Evolutionary conservation across 2,888 invertebrate genomes (phyloP).

Genomic region (Xanthia togata): DNA sequence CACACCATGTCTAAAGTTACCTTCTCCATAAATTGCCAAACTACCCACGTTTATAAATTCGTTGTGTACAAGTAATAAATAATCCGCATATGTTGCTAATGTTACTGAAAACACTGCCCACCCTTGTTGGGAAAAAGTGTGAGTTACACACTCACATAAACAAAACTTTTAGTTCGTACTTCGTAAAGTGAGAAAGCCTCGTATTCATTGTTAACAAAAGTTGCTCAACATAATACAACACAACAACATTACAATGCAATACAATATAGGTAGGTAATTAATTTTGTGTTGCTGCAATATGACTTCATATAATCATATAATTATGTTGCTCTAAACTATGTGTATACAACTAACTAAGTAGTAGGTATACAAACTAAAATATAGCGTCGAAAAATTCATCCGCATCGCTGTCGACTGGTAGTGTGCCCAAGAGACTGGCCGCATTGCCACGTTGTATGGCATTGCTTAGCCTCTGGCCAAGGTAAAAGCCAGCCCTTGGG

Average conservation of each 20-base stretch:
- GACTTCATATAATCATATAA: no score
- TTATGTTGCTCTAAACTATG: no score
- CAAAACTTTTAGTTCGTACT: conserved; percentile 42
- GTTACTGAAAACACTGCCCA: conserved; percentile 52
- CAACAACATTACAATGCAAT: not conserved
- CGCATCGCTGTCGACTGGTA: no score
- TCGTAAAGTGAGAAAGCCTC: conserved; percentile 1
- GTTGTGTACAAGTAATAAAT: conserved; percentile 58
- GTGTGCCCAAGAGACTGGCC: no score
- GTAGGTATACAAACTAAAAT: no score
- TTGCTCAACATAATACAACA: not conserved
- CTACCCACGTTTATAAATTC: conserved; percentile 57
- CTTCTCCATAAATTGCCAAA: conserved; percentile 51
- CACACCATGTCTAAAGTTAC: conserved; percentile 29
- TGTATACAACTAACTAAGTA: no score
- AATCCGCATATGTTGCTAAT: conserved; percentile 57
- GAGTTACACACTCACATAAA: conserved; percentile 13
- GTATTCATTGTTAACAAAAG: not conserved
- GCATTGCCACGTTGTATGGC: no score
- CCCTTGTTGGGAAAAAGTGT: conserved; percentile 46
- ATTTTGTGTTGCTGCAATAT: not conserved
- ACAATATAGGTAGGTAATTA: not conserved
- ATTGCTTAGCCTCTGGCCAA: no score
- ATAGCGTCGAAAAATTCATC: no score
- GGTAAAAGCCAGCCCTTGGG: no score